A percentile compares a stretch with the other conserved stretches of the same genome.
Conservation (phyloP, 2,888 invertebrate species). For the Cheilosia vernalis region DNA sequence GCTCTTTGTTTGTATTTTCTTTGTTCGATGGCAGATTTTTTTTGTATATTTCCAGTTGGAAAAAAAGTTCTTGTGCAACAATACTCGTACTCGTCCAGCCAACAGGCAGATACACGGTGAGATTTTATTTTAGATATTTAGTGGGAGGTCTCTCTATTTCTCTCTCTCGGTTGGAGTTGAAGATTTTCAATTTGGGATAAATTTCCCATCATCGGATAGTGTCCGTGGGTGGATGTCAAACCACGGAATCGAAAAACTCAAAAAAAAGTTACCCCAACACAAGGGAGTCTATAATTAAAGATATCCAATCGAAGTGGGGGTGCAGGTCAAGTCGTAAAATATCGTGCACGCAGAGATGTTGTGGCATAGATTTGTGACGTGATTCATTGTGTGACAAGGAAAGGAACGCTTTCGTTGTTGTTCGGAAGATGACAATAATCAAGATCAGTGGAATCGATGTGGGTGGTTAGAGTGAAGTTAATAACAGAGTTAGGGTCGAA, state of each 20-base stretch:
- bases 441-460: no score
- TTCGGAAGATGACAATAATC: no score
- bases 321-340: background rate
- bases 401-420: background rate
- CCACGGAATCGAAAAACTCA: background rate
- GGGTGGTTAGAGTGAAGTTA: no score
- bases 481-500: no score
- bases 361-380: background rate
- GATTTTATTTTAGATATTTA: slow-evolving; percentile 46
- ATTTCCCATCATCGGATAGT: slow-evolving; percentile 36
- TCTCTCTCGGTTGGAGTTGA: slow-evolving; percentile 2
- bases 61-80: background rate
- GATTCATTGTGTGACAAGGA: slow-evolving; percentile 3
- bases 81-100: background rate
- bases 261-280: background rate
- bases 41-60: slow-evolving; percentile 27
- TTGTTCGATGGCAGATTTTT: slow-evolving; percentile 20
- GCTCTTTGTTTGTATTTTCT: slow-evolving; percentile 1
- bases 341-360: background rate
- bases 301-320: slow-evolving; percentile 9
- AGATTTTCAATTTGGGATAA: slow-evolving; percentile 47
- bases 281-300: slow-evolving; percentile 22
- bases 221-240: slow-evolving; percentile 2
- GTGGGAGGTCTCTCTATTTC: slow-evolving; percentile 11
- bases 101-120: background rate